Evolutionary conservation across 2,797 vertebrate genomes (phyloP).

Genomic region (Tympanoctomys barrerae): DNA sequence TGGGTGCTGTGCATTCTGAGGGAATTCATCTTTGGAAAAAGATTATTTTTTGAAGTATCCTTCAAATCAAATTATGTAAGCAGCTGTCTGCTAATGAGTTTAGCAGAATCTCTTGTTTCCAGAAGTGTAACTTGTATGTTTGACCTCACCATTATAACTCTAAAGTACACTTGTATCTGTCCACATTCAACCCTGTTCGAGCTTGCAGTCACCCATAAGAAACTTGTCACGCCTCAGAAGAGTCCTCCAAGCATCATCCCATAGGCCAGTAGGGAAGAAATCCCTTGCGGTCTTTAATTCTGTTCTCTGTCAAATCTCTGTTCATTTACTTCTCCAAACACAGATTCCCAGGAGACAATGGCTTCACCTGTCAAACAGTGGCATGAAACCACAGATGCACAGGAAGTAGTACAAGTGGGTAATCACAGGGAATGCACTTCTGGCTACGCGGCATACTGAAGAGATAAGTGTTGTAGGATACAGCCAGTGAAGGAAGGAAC

Average conservation of each 20-base stretch:
- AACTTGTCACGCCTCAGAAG: neutral
- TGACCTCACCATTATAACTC: constrained; percentile 28
- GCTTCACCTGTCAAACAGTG: neutral
- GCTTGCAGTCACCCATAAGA: neutral
- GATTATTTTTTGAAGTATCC: constrained; percentile 42
- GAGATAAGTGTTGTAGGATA: constrained; percentile 34
- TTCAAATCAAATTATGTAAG: constrained; percentile 55
- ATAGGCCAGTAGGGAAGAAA: neutral
- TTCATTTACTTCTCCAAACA: constrained; percentile 40
- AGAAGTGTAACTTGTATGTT: neutral
- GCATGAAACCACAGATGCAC: constrained; percentile 16
- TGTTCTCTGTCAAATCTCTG: neutral
- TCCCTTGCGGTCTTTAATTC: neutral
- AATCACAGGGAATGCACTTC: neutral
- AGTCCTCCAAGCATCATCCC: neutral
- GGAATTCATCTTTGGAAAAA: constrained; percentile 37
- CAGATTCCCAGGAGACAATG: constrained; percentile 9
- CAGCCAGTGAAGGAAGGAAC: neutral
- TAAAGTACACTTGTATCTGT: neutral
- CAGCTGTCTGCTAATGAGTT: constrained; percentile 59
- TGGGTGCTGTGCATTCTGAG: constrained; percentile 55
- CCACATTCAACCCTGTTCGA: neutral
- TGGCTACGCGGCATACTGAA: neutral
- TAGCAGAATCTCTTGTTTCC: constrained; percentile 61
- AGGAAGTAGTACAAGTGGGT: neutral